These are phyloP conservation scores for Emberiza fucata DNA, from an alignment of 2,113 vertebrate species.

Conservation along the genomic window DNA sequence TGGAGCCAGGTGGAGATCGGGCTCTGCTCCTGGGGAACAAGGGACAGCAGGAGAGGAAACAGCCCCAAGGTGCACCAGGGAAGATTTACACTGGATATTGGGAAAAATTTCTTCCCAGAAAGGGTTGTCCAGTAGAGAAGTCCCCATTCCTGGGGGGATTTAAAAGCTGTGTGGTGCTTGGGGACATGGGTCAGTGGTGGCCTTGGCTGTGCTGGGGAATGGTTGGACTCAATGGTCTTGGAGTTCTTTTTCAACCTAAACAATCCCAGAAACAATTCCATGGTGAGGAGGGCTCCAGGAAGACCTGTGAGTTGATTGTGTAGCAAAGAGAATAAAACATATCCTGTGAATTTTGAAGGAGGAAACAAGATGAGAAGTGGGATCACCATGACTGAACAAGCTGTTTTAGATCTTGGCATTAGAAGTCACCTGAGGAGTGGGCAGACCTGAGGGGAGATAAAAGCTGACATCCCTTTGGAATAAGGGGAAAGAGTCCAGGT, in stretches of 20 bases:
- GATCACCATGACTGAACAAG: neutral
- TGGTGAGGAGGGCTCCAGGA: neutral
- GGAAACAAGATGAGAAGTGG: neutral
- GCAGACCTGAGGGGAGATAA: neutral
- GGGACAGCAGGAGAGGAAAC: neutral
- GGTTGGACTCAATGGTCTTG: too few species aligned
- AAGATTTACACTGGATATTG: neutral
- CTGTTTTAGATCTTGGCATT: neutral
- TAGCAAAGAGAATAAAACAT: neutral
- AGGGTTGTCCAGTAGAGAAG: too few species aligned
- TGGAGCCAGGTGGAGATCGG: fast-evolving
- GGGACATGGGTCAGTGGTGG: too few species aligned
- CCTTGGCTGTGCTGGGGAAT: neutral
- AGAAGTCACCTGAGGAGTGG: neutral
- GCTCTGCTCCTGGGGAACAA: neutral
- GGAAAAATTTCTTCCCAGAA: neutral
- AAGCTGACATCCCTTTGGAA: neutral
- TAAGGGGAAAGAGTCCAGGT: neutral
- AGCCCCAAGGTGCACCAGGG: too few species aligned
- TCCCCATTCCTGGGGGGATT: neutral
- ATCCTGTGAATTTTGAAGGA: neutral
- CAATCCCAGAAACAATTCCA: neutral
- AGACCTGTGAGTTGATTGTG: neutral
- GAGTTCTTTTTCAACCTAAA: neutral
- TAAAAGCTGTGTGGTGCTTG: fast-evolving